Evolutionary conservation across 2,113 vertebrate species (phyloP).

Genomic region (Galemys pyrenaicus): DNA sequence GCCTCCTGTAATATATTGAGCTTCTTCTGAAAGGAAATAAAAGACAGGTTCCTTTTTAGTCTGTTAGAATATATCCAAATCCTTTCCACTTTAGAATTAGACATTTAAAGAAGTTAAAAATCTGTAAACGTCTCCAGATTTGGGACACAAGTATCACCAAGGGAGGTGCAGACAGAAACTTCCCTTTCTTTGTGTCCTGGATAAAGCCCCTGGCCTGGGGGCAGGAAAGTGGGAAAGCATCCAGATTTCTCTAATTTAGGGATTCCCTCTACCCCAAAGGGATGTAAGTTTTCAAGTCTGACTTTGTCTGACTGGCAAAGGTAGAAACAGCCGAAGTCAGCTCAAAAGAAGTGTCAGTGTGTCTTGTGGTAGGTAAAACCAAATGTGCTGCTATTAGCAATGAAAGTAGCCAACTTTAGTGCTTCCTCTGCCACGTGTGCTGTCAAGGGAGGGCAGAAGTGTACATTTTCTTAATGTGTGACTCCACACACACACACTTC

Average conservation of each 20-base stretch:
- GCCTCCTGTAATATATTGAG: slow-evolving; percentile 17
- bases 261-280: neutral
- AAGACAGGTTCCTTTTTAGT: slow-evolving; percentile 43
- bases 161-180: slow-evolving; percentile 52
- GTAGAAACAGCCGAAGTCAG: neutral
- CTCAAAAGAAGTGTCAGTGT: slow-evolving; percentile 41
- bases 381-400: neutral
- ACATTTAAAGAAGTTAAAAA: slow-evolving; percentile 57
- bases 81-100: slow-evolving; percentile 58
- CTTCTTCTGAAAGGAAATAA: slow-evolving; percentile 11
- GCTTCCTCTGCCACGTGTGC: neutral
- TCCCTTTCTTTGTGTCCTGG: neutral
- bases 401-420: neutral
- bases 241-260: slow-evolving; percentile 1
- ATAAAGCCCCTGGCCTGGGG: neutral
- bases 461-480: neutral
- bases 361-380: neutral
- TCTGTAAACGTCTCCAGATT: neutral
- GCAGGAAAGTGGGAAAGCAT: neutral
- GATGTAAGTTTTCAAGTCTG: slow-evolving; percentile 20
- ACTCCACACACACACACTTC: neutral
- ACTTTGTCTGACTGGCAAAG: slow-evolving; percentile 19
- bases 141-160: neutral
- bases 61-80: slow-evolving; percentile 46
- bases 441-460: rapidly evolving